These are phyloP conservation scores for Melanotus villosus DNA, from an alignment of 2,888 invertebrate species.

Conservation along the genomic window DNA sequence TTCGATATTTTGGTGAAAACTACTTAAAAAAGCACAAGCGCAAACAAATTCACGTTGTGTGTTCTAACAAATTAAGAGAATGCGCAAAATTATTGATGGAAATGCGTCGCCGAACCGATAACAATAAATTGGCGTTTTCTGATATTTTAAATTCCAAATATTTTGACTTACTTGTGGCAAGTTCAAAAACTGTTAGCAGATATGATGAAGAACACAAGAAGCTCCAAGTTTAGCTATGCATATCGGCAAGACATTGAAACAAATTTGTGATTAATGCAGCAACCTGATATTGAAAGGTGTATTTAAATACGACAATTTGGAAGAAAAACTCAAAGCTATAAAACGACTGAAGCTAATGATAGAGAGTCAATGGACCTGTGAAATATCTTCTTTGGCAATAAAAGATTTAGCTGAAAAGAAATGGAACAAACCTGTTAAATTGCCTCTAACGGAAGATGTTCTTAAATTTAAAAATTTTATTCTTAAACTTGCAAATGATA, in stretches of 20 bases:
- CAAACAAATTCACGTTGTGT: background rate
- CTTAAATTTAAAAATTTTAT: constrained; percentile 38
- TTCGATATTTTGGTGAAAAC: constrained; percentile 24
- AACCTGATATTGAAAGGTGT: constrained; percentile 9
- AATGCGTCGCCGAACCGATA: constrained; percentile 4
- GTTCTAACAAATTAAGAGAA: constrained; percentile 33
- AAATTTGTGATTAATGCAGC: constrained; percentile 18
- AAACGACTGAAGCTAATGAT: constrained; percentile 36
- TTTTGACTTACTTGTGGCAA: constrained; percentile 11
- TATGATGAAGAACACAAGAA: constrained; percentile 28
- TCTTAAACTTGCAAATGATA: constrained; percentile 6
- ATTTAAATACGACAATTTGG: constrained; percentile 13
- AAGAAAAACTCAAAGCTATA: constrained; percentile 28
- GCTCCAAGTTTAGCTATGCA: constrained; percentile 30
- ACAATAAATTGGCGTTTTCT: background rate
- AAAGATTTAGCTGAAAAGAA: constrained; percentile 41
- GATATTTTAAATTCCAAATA: constrained; percentile 3
- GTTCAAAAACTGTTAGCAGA: constrained; percentile 19
- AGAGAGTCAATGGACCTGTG: constrained; percentile 29
- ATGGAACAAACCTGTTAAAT: constrained; percentile 35
- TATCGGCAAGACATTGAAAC: constrained; percentile 28
- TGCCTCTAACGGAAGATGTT: constrained; percentile 39
- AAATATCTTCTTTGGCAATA: constrained; percentile 34
- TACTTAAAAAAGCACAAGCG: constrained; percentile 33
- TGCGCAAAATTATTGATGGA: constrained; percentile 23